phyloP scores from a whole-genome alignment of 2,888 invertebrate species.

The Ornithoptera priamus region DNA sequence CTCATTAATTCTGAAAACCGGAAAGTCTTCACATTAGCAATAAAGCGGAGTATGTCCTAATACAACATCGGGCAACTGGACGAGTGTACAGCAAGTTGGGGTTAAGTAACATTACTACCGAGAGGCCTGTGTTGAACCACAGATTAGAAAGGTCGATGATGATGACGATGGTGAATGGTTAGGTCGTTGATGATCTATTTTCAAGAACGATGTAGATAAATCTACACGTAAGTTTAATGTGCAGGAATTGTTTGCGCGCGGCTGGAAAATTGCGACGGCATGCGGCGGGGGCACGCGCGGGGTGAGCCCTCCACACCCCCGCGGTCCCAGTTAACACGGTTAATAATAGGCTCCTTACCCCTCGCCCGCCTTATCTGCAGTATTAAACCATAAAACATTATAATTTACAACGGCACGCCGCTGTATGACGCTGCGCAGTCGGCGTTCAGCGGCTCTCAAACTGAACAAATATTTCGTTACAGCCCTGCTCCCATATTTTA shows the following conservation, averaged over 20 bases:
- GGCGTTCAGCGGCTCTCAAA: slow-evolving; percentile 55
- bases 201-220: too few relatives aligned
- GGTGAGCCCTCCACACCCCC: slow-evolving; percentile 35
- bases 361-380: slow-evolving; percentile 72
- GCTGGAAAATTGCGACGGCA: neutral
- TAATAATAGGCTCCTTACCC: slow-evolving; percentile 77
- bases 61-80: too few relatives aligned
- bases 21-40: too few relatives aligned
- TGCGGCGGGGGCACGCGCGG: neutral
- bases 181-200: too few relatives aligned
- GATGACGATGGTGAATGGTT: too few relatives aligned
- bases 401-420: slow-evolving; percentile 74
- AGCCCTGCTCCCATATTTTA: neutral
- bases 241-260: slow-evolving; percentile 9
- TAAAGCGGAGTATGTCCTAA: too few relatives aligned
- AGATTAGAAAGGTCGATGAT: too few relatives aligned
- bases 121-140: too few relatives aligned
- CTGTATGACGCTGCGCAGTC: slow-evolving; percentile 64
- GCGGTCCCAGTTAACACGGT: slow-evolving; percentile 63
- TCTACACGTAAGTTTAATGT: too few relatives aligned
- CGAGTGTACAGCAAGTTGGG: too few relatives aligned
- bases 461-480: slow-evolving; percentile 25
- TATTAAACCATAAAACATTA: slow-evolving; percentile 81
- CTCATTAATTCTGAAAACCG: too few relatives aligned
- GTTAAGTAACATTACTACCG: too few relatives aligned